Evolutionary conservation across 2,888 invertebrate genomes (phyloP).

Genomic region (Clepsis dumicolana): DNA sequence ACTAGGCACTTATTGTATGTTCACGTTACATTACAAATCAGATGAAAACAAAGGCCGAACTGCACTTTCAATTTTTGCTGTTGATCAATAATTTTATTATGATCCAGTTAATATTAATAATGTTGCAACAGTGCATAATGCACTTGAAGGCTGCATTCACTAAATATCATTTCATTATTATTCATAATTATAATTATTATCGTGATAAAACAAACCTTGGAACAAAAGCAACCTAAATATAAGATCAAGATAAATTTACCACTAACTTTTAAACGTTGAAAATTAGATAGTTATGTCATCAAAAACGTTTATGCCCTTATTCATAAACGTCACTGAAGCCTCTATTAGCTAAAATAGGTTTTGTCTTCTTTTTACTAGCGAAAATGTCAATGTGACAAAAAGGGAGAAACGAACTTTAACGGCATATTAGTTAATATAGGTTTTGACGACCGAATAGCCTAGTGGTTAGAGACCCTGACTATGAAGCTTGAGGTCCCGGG

Average conservation of each 20-base stretch:
- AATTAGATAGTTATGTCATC: not conserved
- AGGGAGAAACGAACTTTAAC: too few species aligned
- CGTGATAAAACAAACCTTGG: slow-evolving; percentile 46
- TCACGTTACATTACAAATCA: not conserved
- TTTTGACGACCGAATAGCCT: too few species aligned
- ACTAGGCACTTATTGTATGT: too few species aligned
- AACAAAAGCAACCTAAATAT: slow-evolving; percentile 16
- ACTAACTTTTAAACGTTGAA: not conserved
- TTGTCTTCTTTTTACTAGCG: too few species aligned
- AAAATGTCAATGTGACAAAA: too few species aligned
- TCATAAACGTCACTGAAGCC: too few species aligned
- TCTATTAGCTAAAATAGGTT: too few species aligned
- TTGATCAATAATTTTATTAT: not conserved
- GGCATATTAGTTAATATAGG: too few species aligned
- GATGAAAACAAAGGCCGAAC: not conserved
- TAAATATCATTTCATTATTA: slow-evolving; percentile 39
- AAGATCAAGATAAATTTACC: not conserved
- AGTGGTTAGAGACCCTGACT: too few species aligned
- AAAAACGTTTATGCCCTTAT: not conserved
- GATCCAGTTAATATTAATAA: not conserved
- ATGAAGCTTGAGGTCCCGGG: too few species aligned
- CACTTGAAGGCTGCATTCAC: slow-evolving; percentile 41
- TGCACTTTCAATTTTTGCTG: not conserved
- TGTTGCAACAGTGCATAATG: slow-evolving; percentile 28
- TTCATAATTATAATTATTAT: slow-evolving; percentile 43